Evolutionary conservation across 2,797 vertebrate species (phyloP), one percentile per base, ranked within the genome.

Genomic region (Enteromius afrohamiltoni): DNA sequence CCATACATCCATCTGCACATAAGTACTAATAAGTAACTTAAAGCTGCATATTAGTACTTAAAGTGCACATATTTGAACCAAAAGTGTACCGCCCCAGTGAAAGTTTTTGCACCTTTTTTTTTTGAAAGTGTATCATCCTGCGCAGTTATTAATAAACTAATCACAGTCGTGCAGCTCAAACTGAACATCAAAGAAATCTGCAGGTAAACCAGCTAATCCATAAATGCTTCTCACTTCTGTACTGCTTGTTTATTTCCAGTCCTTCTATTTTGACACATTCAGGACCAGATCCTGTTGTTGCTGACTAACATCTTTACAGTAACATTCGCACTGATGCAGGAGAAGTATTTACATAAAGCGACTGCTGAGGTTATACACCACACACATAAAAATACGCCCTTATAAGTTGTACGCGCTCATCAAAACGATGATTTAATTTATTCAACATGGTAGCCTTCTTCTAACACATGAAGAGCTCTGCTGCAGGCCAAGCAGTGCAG

Each of bases 191-290:
- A 62, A 62, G 19, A 49, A 73, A 34, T 19, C 26, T 16, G 21
- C 49, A 16, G 60, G 47, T 76, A 42, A 82, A 75, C 80, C 70
- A 75, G 70, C 49, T 19, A 4, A 26, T 65, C n/a, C 6, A 23
- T 51, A 58, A 13, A 6, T 21, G 60, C 31, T 45, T 83, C 47
- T 75, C 47, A 75, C 71, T 83, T 83, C 80, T 76, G 16, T 40
- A n/a, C 40, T n/a, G n/a, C 17, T 34, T 58, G 2, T 77, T 55
- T 76, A 55, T 77, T 77, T 77, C 62, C 0, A 14, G 26, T 77
- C 23, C 16, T 26, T 75, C 17, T 16, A 19, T 40, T 76, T 45
- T 42, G 62, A 83, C 47, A 76, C 45, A 76, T 29, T 76, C n/a
- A 76, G 71, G 47, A 67, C 47, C 31, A 75, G n/a, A 75, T 64